phyloP scores from a whole-genome alignment of 2,888 invertebrate species.

The Stenchaetothrips biformis region DNA sequence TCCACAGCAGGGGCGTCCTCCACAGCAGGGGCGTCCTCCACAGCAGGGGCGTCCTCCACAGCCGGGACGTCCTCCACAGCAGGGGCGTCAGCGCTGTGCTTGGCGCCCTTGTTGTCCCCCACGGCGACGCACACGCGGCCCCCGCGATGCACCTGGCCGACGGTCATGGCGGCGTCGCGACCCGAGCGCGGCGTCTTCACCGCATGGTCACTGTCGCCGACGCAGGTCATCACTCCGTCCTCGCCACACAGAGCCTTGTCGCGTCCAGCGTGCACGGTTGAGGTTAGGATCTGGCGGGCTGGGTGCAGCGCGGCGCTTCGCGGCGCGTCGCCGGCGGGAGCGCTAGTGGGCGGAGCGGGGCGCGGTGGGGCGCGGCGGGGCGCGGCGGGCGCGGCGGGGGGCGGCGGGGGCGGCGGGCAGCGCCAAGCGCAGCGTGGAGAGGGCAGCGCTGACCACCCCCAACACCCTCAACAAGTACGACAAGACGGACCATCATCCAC shows the following conservation, averaged over 20 bases:
- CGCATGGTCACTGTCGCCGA: neutral
- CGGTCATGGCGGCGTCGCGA: neutral
- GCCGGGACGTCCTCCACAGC: neutral
- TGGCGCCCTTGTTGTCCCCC: neutral
- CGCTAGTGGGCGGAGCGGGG: neutral
- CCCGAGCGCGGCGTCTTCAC: neutral
- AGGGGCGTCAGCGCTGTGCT: neutral
- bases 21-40: neutral
- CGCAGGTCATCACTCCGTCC: too few species aligned
- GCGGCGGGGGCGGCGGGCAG: too few species aligned
- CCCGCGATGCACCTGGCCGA: neutral
- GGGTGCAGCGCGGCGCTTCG: neutral
- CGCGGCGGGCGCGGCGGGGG: neutral
- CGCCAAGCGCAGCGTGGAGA: neutral
- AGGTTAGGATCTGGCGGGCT: neutral
- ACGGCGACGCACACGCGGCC: neutral
- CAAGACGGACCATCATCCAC: too few species aligned
- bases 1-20: neutral
- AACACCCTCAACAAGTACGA: conserved; percentile 14
- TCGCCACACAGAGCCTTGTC: neutral
- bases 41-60: neutral
- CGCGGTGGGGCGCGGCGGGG: neutral
- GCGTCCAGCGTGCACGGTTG: neutral
- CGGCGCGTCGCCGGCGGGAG: neutral
- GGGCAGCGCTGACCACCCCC: conserved; percentile 16